Evolutionary conservation across 2,888 invertebrate genomes (phyloP).

Genomic region (Antitype chi): DNA sequence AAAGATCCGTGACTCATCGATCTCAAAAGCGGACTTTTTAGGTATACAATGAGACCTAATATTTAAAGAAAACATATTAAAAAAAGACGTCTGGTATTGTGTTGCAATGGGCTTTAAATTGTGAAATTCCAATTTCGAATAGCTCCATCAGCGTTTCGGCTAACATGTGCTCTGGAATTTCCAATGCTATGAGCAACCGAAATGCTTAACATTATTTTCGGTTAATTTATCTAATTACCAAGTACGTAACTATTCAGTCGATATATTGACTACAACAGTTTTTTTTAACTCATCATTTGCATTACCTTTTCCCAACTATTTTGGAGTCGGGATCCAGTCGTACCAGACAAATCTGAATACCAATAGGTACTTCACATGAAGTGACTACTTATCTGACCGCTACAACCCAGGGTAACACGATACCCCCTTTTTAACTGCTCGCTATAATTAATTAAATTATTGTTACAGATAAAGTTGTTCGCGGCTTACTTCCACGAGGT

Average conservation of each 20-base stretch:
- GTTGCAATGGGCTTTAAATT: not conserved
- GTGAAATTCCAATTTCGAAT: not conserved
- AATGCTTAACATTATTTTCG: not conserved
- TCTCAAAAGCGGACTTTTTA: not conserved
- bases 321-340: no score
- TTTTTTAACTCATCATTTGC: no score
- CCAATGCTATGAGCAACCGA: not conserved
- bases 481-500: constrained; percentile 97
- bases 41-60: not conserved
- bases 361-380: no score
- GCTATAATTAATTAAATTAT: constrained; percentile 58
- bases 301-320: no score
- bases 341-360: no score
- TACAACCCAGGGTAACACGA: no score
- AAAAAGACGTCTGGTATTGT: not conserved
- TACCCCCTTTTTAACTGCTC: not conserved
- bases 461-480: constrained; percentile 96
- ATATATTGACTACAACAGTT: not conserved
- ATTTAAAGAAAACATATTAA: not conserved
- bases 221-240: not conserved
- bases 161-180: not conserved
- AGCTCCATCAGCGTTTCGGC: not conserved
- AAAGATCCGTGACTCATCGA: not conserved
- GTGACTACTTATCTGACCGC: no score
- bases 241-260: not conserved